Evolutionary conservation across 2,888 invertebrate genomes (phyloP).

Genomic region (Elmis aenea): DNA sequence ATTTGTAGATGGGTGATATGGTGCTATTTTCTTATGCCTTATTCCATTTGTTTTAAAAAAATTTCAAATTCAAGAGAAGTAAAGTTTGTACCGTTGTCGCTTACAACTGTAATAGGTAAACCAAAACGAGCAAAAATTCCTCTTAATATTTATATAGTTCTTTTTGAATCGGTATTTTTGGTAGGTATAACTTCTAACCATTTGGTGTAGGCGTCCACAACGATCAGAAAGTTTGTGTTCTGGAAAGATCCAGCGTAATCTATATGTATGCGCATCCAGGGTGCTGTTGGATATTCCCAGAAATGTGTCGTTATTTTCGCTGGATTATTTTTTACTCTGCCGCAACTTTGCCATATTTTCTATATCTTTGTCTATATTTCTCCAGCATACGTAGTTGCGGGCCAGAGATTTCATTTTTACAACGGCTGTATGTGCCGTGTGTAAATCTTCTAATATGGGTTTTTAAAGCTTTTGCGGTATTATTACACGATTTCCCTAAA

Average conservation of each 20-base stretch:
- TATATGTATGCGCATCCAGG: conserved; percentile 32
- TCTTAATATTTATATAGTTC: conserved; percentile 15
- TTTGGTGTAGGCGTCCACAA: conserved; percentile 24
- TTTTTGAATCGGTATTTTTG: conserved; percentile 15
- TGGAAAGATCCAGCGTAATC: conserved; percentile 32
- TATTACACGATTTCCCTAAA: conserved; percentile 16
- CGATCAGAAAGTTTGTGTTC: conserved; percentile 16
- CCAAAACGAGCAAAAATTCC: conserved; percentile 19
- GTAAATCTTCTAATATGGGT: conserved; percentile 19
- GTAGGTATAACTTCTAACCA: conserved; percentile 25
- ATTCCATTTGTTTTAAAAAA: conserved; percentile 12
- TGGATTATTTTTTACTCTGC: conserved; percentile 16
- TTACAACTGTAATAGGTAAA: conserved; percentile 17
- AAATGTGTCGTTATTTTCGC: conserved; percentile 20
- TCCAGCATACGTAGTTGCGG: conserved; percentile 25
- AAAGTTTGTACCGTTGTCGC: conserved; percentile 24
- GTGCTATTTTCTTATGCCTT: conserved; percentile 18
- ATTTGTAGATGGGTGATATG: conserved; percentile 21
- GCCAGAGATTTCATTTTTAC: conserved; percentile 30
- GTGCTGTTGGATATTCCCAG: conserved; percentile 25
- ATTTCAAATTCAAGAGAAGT: conserved; percentile 13
- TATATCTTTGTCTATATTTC: conserved; percentile 28
- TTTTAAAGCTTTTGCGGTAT: conserved; percentile 18
- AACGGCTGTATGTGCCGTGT: conserved; percentile 29
- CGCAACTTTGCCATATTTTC: conserved; percentile 24